Evolutionary conservation across 1,140 invertebrate species (phyloP), one percentile per base, ranked within the genome.

Genomic region (Polyergus mexicanus): DNA sequence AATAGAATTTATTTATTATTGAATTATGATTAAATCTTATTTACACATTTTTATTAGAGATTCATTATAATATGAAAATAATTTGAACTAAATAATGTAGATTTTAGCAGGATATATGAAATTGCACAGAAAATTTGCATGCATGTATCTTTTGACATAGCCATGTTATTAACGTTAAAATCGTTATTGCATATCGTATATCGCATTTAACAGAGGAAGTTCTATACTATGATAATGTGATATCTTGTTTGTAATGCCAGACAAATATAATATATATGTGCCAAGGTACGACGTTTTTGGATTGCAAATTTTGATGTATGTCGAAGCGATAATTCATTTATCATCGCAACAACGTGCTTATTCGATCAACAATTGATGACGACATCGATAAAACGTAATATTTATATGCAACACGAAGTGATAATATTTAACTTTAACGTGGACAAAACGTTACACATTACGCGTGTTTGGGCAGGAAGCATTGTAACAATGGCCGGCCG

Each of bases 351-450:
- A 38, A 32, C 51, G 78, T 83, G 68, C 66, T 81, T 58, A 68
- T 72, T 81, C 78, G 66, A 58, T 56, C 68, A 83, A 83, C 78
- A 83, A 83, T 83, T 54, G 78, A 60, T 38, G 68, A 47, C 69
- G 78, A 22, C 58, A 25, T 68, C 76, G 76, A 71, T 72, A n/a
- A 68, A 60, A 58, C 25, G 68, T 68, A 83, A 74, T 83, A 83
- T 83, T 83, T 83, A 83, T 83, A 44, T 83, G 38, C 38, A 28
- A 72, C 78, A 44, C 68, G 54, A 41, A 72, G 54, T 22, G 78
- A 83, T 54, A 83, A 83, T 83, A 83, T 83, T 83, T 83, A 83
- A 83, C 54, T 41, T 83, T 83, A 62, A 71, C 13, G 41, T n/a
- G 54, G 38, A 83, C 68, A 41, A 72, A 74, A 72, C n/a, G 51